phyloP scores from a whole-genome alignment of 2,888 invertebrate species.

The Aelia acuminata region DNA sequence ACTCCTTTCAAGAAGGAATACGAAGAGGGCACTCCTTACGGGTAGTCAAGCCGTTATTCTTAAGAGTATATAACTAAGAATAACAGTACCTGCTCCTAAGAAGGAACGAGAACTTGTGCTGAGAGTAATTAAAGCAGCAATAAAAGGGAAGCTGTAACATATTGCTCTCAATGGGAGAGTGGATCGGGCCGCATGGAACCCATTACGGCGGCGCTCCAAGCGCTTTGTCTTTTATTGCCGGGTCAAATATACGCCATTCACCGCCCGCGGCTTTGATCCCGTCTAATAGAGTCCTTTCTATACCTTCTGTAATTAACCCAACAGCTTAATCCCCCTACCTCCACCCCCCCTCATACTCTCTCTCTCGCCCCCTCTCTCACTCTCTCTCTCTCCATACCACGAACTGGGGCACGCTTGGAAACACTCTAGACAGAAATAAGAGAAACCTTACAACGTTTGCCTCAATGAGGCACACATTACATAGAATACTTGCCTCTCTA shows the following conservation, averaged over 20 bases:
- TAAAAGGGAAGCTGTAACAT: conserved; percentile 12
- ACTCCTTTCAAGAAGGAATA: too few species aligned
- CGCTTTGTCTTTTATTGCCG: conserved; percentile 15
- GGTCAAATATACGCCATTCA: conserved; percentile 16
- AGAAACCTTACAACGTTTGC: background rate
- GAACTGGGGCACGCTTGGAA: background rate
- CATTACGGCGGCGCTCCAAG: background rate
- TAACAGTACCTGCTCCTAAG: background rate
- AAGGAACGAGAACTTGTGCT: background rate
- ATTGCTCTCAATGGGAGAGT: background rate
- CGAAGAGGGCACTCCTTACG: background rate
- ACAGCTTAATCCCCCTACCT: background rate
- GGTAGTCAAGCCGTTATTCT: background rate
- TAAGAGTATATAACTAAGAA: background rate
- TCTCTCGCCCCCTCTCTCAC: background rate
- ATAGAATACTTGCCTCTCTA: background rate
- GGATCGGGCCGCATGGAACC: background rate
- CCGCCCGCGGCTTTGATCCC: background rate
- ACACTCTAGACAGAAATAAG: background rate
- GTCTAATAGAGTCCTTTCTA: background rate
- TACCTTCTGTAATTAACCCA: conserved; percentile 32
- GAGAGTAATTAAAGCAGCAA: conserved; percentile 27
- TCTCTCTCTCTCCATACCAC: background rate
- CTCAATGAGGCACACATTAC: background rate
- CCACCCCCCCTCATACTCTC: background rate